Evolutionary conservation across 92 coral and sea anemone genomes (phyloP), one percentile per base, ranked within the genome.

Genomic region (Scolanthus callimorphus): DNA sequence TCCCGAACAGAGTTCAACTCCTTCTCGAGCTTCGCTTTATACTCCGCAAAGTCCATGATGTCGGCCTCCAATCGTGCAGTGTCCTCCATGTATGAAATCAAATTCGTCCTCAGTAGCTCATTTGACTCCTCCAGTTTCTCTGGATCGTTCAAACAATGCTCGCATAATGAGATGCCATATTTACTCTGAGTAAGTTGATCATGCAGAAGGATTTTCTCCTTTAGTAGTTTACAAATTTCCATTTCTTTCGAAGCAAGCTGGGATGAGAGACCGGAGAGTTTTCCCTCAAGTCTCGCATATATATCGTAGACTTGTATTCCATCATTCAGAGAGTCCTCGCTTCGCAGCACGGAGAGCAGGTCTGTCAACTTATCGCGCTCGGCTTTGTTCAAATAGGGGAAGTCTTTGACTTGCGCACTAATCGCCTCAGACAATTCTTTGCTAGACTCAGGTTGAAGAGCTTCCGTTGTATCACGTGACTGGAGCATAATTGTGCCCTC

Each of bases 1-100:
- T 65, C 81, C 47, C 87, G 84, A 28, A 94, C 80, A 10, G 63
- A 53, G 44, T 59, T 75, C 49, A 94, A 59, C 31, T 94, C 99
- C 27, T 73, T 66, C 60, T 89, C 99, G 41, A 94, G 66, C 20
- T 65, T 83, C 45, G 86, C 73, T 59, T 90, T 76, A 60, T 94
- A 86, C 49, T 81, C 75, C 46, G 92, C 76, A 71, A 84, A 70
- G 51, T 83, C 96, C 54, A 78, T 67, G 1, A 94, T 75, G 25
- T 94, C 94, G 1, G 84, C 65, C 61, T 94, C 97, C 26, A 94
- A 70, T 15, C 83, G 62, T 2, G 94, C 69, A 21, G 96, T 94
- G 20, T 86, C 92, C 70, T 94, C 90, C 67, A 89, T 74, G 29
- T 86, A 79, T 2, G 89, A 49, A 34, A 94, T 49, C 20, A 88